Evolutionary conservation across 2,888 invertebrate genomes (phyloP).

Genomic region (Andrena minutula): DNA sequence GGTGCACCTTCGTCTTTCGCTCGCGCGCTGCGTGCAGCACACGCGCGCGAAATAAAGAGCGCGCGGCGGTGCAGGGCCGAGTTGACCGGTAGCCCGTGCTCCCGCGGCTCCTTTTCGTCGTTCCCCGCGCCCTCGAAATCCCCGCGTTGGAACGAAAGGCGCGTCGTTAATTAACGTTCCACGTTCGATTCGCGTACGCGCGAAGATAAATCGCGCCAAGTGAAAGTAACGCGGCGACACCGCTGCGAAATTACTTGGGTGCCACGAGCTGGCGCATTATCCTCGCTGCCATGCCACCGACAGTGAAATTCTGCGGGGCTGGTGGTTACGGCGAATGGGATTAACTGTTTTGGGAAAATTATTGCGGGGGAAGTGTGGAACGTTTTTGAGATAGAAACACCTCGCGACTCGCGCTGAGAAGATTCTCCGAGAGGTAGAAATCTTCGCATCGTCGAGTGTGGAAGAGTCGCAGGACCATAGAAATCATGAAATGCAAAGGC

Average conservation of each 20-base stretch:
- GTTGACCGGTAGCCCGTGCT: slow-evolving; percentile 21
- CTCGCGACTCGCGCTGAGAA: too few relatives aligned
- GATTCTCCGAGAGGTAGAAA: too few relatives aligned
- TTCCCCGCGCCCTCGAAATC: slow-evolving; percentile 6
- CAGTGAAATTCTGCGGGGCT: neutral
- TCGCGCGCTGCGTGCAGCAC: slow-evolving; percentile 9
- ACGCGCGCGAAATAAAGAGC: slow-evolving; percentile 17
- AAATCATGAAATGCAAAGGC: too few relatives aligned
- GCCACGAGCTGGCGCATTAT: slow-evolving; percentile 44
- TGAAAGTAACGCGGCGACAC: slow-evolving; percentile 60
- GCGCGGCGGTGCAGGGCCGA: slow-evolving; percentile 22
- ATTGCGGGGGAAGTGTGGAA: too few relatives aligned
- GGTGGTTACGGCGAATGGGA: too few relatives aligned
- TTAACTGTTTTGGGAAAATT: too few relatives aligned
- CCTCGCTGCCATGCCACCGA: neutral
- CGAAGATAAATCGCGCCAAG: slow-evolving; percentile 69
- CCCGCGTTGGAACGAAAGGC: slow-evolving; percentile 8
- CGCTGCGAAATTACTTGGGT: slow-evolving; percentile 34
- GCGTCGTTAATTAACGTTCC: slow-evolving; percentile 59
- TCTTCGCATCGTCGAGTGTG: too few relatives aligned
- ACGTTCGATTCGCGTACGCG: slow-evolving; percentile 57
- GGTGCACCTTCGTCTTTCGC: slow-evolving; percentile 54
- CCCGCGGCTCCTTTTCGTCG: slow-evolving; percentile 28
- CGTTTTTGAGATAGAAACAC: too few relatives aligned
- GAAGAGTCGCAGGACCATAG: too few relatives aligned